Evolutionary conservation across 2,888 invertebrate genomes (phyloP).

Genomic region (Caenorhabditis becei): DNA sequence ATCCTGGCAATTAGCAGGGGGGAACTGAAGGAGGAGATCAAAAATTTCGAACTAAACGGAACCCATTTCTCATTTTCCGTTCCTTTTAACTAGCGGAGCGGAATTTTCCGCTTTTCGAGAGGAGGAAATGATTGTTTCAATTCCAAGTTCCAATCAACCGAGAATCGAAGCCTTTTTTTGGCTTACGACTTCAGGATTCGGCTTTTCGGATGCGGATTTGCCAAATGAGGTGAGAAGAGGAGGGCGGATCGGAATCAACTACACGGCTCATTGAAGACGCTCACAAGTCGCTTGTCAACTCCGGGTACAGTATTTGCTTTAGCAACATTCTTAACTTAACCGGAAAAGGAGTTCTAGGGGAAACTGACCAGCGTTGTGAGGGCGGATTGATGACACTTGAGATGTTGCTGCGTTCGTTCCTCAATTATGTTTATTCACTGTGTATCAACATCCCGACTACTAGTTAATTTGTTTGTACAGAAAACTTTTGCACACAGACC

Average conservation of each 20-base stretch:
- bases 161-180: not conserved
- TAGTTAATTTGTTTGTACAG: slow-evolving; percentile 56
- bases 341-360: slow-evolving; percentile 18
- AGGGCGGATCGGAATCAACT: not conserved
- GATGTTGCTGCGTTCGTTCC: slow-evolving; percentile 54
- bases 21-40: not conserved
- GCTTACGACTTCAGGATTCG: not conserved
- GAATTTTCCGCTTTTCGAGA: slow-evolving; percentile 7
- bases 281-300: slow-evolving; percentile 27
- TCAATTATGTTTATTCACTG: slow-evolving; percentile 58
- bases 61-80: slow-evolving; percentile 12
- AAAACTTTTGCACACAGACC: slow-evolving; percentile 41
- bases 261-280: slow-evolving; percentile 32
- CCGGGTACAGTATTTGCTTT: slow-evolving; percentile 44
- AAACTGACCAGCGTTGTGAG: slow-evolving; percentile 33
- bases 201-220: slow-evolving; percentile 4
- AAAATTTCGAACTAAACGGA: slow-evolving; percentile 26
- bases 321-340: slow-evolving; percentile 43
- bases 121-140: slow-evolving; percentile 13
- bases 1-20: slow-evolving; percentile 41
- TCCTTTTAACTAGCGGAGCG: slow-evolving; percentile 15
- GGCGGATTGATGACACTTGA: slow-evolving; percentile 57
- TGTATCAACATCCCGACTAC: slow-evolving; percentile 51
- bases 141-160: slow-evolving; percentile 18
- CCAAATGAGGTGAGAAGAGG: slow-evolving; percentile 23